Conservation (phyloP, 1,140 invertebrate species). For the Drosophila parabipectinata region DNA sequence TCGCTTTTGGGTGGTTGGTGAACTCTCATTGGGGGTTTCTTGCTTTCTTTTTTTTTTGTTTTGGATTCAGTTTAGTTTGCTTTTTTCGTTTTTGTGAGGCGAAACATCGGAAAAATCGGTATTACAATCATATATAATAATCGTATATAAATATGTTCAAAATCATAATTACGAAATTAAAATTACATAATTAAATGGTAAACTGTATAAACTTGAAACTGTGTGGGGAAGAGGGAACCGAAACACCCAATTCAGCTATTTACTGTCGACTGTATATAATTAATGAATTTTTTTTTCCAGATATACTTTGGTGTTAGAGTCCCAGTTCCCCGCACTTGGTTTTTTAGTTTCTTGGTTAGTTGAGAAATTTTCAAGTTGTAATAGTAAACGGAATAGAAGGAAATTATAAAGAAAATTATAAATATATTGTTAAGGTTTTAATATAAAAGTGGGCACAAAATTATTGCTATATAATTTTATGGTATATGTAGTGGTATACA, state of each 20-base stretch:
- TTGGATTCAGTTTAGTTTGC: constrained; percentile 43
- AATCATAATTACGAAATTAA: constrained; percentile 76
- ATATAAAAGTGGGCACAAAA: constrained; percentile 72
- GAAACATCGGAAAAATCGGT: constrained; percentile 84
- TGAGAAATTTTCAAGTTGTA: constrained; percentile 41
- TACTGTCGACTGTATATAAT: neutral
- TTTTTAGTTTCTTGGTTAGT: constrained; percentile 38
- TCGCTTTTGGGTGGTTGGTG: constrained; percentile 58
- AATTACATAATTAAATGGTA: constrained; percentile 61
- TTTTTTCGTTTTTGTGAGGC: constrained; percentile 81
- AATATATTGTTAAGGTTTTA: constrained; percentile 69
- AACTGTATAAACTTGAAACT: constrained; percentile 3
- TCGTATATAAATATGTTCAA: constrained; percentile 63
- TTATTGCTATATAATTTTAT: constrained; percentile 61
- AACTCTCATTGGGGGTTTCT: constrained; percentile 29
- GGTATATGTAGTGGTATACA: constrained; percentile 62
- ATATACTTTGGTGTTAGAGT: constrained; percentile 10
- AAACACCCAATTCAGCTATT: constrained; percentile 12
- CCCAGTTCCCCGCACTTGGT: constrained; percentile 9
- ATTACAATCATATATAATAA: constrained; percentile 71
- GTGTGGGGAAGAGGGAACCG: constrained; percentile 2
- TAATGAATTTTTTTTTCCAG: neutral
- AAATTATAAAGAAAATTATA: constrained; percentile 69
- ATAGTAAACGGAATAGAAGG: constrained; percentile 42
- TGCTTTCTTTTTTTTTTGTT: constrained; percentile 22